Percentiles rank a stretch among this genome's conserved stretches.
Conservation (phyloP, 1,140 invertebrate species). For the Panonychus citri region DNA sequence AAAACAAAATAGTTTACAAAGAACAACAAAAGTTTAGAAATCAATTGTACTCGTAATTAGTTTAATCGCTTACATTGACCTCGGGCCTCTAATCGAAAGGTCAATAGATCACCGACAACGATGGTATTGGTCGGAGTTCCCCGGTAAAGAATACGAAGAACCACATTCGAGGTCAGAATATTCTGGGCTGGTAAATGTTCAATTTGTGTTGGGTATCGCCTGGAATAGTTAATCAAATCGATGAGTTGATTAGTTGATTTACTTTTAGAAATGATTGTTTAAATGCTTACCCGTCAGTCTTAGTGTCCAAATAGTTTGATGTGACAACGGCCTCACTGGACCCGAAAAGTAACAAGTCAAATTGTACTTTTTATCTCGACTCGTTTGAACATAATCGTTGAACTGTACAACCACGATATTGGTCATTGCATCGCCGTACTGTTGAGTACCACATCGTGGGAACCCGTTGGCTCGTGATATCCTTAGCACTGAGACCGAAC, state of each 20-base stretch:
- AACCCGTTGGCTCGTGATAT: slow-evolving; percentile 69
- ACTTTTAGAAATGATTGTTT: neutral
- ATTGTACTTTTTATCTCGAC: slow-evolving; percentile 69
- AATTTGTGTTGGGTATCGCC: slow-evolving; percentile 66
- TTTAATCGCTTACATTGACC: slow-evolving; percentile 69
- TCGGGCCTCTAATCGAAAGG: slow-evolving; percentile 64
- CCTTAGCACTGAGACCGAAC: slow-evolving; percentile 49
- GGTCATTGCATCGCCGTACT: slow-evolving; percentile 75
- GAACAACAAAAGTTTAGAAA: too few species aligned
- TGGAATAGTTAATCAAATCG: too few species aligned
- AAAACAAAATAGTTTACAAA: slow-evolving; percentile 4
- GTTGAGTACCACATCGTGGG: slow-evolving; percentile 66
- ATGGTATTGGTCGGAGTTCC: slow-evolving; percentile 73
- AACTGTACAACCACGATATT: slow-evolving; percentile 85
- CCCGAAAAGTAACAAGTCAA: slow-evolving; percentile 68
- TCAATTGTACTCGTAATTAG: too few species aligned
- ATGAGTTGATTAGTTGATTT: neutral
- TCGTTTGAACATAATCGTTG: slow-evolving; percentile 72
- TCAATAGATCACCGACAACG: slow-evolving; percentile 73
- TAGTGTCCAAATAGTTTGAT: slow-evolving; percentile 72
- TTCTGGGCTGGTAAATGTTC: slow-evolving; percentile 73
- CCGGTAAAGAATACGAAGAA: slow-evolving; percentile 60
- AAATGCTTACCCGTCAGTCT: slow-evolving; percentile 25
- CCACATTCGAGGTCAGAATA: slow-evolving; percentile 58
- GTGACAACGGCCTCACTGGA: slow-evolving; percentile 71